Evolutionary conservation across 2,888 invertebrate genomes (phyloP).

Genomic region (Cenopis cana): DNA sequence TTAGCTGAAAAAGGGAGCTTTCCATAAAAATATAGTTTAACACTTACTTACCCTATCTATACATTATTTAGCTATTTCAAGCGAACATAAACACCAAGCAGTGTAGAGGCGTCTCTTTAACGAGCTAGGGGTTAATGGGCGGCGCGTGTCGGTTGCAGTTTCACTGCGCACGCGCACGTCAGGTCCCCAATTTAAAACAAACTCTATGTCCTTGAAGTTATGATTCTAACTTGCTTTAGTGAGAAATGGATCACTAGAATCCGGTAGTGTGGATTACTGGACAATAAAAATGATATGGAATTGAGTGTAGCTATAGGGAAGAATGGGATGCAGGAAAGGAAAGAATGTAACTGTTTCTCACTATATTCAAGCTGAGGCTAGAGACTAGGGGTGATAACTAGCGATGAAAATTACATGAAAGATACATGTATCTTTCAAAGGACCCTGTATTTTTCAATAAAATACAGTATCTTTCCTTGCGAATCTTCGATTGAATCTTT

Average conservation of each 20-base stretch:
- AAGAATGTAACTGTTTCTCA: neutral
- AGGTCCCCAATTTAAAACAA: constrained; percentile 6
- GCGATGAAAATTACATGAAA: too few relatives aligned
- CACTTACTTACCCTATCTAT: too few relatives aligned
- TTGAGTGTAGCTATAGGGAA: constrained; percentile 26
- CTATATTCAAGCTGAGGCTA: too few relatives aligned
- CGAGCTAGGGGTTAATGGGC: constrained; percentile 50
- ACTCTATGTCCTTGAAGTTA: neutral
- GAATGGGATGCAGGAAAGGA: constrained; percentile 23
- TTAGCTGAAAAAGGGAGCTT: too few relatives aligned
- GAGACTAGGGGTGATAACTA: too few relatives aligned
- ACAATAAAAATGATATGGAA: constrained; percentile 31
- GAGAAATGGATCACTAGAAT: neutral
- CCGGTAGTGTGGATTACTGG: constrained; percentile 32
- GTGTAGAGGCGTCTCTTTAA: constrained; percentile 45
- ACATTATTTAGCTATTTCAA: constrained; percentile 15
- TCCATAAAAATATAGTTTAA: too few relatives aligned
- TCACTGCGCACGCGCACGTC: constrained; percentile 39
- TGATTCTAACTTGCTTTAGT: neutral
- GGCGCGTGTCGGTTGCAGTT: constrained; percentile 52
- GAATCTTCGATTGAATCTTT: too few relatives aligned
- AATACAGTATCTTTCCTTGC: too few relatives aligned
- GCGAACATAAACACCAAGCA: constrained; percentile 43
- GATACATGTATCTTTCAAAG: too few relatives aligned
- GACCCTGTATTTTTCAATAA: too few relatives aligned